Conservation (phyloP, 2,888 invertebrate genomes). For the Stictocephala bisonia region DNA sequence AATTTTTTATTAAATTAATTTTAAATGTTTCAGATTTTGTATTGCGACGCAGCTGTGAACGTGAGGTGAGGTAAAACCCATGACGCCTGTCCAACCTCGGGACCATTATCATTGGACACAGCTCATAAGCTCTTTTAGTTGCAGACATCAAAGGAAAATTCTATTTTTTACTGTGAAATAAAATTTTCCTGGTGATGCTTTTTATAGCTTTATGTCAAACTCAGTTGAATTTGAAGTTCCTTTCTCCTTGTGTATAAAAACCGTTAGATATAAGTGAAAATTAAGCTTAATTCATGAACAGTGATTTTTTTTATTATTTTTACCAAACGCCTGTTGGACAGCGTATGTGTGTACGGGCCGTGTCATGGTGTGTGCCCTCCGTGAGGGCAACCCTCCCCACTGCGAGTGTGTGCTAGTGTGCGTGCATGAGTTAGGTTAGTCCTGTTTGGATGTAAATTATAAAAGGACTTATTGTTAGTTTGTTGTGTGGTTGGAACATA, state of each 20-base stretch:
- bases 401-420: constrained; percentile 1
- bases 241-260: constrained; percentile 16
- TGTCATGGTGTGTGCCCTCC: constrained; percentile 44
- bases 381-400: constrained; percentile 17
- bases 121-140: constrained; percentile 26
- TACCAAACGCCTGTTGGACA: constrained; percentile 42
- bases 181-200: constrained; percentile 27
- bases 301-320: constrained; percentile 33
- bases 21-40: too few species aligned
- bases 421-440: too few species aligned
- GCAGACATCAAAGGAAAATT: constrained; percentile 26
- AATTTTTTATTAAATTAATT: too few species aligned
- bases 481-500: background rate
- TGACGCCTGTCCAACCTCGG: constrained; percentile 41
- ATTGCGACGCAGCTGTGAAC: constrained; percentile 27
- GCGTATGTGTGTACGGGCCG: constrained; percentile 36
- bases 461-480: background rate
- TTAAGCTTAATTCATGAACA: constrained; percentile 3
- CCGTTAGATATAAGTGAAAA: constrained; percentile 11
- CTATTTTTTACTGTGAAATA: constrained; percentile 36
- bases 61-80: constrained; percentile 29
- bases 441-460: constrained; percentile 1
- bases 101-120: constrained; percentile 22
- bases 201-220: constrained; percentile 38
- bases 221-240: constrained; percentile 33